These are phyloP conservation scores for Didymodactylos carnosus DNA, from an alignment of 2,888 invertebrate species.

Conservation along the genomic window DNA sequence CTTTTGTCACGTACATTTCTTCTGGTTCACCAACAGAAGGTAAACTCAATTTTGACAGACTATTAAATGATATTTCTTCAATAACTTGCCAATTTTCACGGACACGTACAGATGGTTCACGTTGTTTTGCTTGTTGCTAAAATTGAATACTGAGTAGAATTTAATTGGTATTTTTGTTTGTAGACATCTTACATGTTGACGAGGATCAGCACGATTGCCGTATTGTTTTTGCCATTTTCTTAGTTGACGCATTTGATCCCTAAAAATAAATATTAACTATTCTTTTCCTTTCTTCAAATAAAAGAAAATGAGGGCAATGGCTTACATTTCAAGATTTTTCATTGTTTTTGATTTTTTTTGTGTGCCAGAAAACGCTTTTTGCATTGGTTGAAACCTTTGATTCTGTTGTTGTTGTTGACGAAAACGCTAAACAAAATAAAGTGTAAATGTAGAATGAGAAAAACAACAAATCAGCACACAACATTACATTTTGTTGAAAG, in stretches of 20 bases:
- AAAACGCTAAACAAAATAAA: conserved; percentile 21
- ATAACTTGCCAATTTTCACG: conserved; percentile 86
- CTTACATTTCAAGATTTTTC: conserved; percentile 43
- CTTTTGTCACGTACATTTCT: conserved; percentile 46
- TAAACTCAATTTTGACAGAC: conserved; percentile 32
- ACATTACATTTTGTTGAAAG: conserved; percentile 10
- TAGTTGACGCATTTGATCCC: conserved; percentile 1
- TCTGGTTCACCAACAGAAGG: conserved; percentile 63
- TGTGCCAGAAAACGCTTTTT: not conserved
- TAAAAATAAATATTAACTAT: not conserved
- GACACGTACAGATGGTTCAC: conserved; percentile 87
- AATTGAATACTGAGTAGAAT: not conserved
- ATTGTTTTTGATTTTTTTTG: conserved; percentile 61
- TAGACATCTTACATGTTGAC: not conserved
- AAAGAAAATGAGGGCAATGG: not conserved
- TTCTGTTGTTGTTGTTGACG: conserved; percentile 39
- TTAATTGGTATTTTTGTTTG: not conserved
- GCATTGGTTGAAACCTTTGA: conserved; percentile 41
- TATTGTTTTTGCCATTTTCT: conserved; percentile 6
- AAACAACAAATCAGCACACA: not conserved
- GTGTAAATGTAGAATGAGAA: not conserved
- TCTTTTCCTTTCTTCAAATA: too few species aligned
- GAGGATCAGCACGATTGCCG: not conserved
- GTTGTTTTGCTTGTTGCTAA: conserved; percentile 7
- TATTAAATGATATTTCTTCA: conserved; percentile 71